Conservation (phyloP, 2,888 invertebrate species). For the Magallana nippona region DNA sequence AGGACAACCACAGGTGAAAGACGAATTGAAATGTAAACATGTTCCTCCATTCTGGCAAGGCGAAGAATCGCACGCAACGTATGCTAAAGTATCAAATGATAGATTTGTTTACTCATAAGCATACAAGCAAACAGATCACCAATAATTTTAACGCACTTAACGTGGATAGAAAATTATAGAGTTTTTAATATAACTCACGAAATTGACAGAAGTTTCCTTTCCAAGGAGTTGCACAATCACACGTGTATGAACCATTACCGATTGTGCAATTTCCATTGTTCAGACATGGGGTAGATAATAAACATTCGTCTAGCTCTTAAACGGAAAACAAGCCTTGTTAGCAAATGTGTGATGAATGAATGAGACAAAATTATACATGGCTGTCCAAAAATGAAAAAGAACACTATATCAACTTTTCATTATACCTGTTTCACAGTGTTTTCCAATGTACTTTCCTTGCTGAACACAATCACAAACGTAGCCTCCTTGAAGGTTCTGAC, state of each 20-base stretch:
- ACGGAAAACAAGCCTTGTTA: not conserved
- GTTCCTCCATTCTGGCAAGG: conserved; percentile 40
- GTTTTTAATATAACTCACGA: not conserved
- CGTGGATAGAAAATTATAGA: not conserved
- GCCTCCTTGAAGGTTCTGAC: not conserved
- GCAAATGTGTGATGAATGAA: not conserved
- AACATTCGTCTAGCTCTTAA: not conserved
- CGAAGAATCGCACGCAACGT: not conserved
- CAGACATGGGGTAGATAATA: not conserved
- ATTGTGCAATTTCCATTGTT: conserved; percentile 6
- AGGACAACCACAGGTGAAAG: conserved; percentile 33
- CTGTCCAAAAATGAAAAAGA: not conserved
- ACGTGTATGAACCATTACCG: not conserved
- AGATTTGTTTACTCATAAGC: not conserved
- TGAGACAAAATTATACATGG: not conserved
- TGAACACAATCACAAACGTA: not conserved
- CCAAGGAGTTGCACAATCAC: conserved; percentile 6
- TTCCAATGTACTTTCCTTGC: not conserved
- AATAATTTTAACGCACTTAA: too few relatives aligned
- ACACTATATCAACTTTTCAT: not conserved
- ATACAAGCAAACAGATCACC: too few relatives aligned
- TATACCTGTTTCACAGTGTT: not conserved
- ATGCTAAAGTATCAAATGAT: not conserved
- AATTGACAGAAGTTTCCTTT: conserved; percentile 16
- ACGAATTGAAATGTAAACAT: not conserved